Evolutionary conservation across 2,113 vertebrate species (phyloP).

Genomic region (Brachyhypopomus gauderio): DNA sequence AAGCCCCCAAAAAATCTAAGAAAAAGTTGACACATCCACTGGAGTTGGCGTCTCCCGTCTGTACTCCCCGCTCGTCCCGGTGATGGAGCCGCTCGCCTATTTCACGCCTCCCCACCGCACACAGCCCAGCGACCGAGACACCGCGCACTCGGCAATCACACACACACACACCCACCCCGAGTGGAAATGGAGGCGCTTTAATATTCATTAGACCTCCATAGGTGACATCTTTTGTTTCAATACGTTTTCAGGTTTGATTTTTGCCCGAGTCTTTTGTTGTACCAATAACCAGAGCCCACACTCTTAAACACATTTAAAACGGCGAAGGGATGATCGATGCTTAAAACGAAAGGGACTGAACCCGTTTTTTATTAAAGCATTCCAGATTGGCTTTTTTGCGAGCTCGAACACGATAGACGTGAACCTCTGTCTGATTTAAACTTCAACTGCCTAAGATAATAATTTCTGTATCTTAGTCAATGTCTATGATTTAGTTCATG

Average conservation of each 20-base stretch:
- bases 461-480: too few relatives aligned
- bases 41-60: not conserved
- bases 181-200: not conserved
- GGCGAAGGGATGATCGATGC: not conserved
- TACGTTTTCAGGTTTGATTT: not conserved
- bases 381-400: too few relatives aligned
- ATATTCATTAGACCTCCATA: not conserved
- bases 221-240: not conserved
- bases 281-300: too few relatives aligned
- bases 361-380: too few relatives aligned
- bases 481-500: too few relatives aligned
- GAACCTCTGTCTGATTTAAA: too few relatives aligned
- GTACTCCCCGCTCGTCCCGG: not conserved
- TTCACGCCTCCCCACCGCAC: not conserved
- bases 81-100: not conserved
- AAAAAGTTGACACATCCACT: slow-evolving; percentile 36
- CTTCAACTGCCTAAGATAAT: too few relatives aligned
- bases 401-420: too few relatives aligned
- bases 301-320: too few relatives aligned
- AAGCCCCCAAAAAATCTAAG: not conserved
- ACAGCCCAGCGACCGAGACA: not conserved
- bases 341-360: not conserved
- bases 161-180: not conserved
- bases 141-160: not conserved
- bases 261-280: not conserved